These are phyloP conservation scores for Potamarius usumacintae DNA, from an alignment of 2,113 vertebrate species.

Conservation along the genomic window DNA sequence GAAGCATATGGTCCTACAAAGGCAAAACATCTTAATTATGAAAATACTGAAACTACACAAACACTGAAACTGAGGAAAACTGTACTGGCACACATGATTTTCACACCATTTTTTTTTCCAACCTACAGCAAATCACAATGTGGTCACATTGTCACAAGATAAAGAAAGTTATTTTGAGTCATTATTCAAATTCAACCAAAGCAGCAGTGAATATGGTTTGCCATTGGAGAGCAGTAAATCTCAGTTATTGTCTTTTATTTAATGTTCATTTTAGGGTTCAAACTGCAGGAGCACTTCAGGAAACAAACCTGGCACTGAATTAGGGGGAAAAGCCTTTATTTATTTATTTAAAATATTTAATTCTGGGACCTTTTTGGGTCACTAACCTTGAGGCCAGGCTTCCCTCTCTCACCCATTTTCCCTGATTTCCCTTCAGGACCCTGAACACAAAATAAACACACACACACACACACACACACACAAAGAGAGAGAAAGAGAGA, in stretches of 20 bases:
- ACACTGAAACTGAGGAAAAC: neutral
- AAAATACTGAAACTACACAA: neutral
- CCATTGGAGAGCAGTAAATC: neutral
- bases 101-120: neutral
- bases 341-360: neutral
- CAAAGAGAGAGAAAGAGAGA: neutral
- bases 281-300: neutral
- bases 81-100: neutral
- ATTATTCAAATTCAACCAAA: neutral
- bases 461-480: conserved; percentile 5
- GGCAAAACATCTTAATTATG: neutral
- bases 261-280: neutral
- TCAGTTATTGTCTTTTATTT: neutral
- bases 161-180: neutral
- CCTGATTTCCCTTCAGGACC: conserved; percentile 94
- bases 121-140: neutral
- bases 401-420: conserved; percentile 89
- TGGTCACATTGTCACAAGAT: neutral
- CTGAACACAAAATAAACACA: conserved; percentile 63
- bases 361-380: neutral
- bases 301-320: neutral
- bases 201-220: neutral
- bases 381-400: conserved; percentile 86
- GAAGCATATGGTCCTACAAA: neutral
- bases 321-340: neutral